These are phyloP conservation scores for Otolemur crassicaudatus DNA, from an alignment of 2,797 vertebrate genomes.

Conservation along the genomic window DNA sequence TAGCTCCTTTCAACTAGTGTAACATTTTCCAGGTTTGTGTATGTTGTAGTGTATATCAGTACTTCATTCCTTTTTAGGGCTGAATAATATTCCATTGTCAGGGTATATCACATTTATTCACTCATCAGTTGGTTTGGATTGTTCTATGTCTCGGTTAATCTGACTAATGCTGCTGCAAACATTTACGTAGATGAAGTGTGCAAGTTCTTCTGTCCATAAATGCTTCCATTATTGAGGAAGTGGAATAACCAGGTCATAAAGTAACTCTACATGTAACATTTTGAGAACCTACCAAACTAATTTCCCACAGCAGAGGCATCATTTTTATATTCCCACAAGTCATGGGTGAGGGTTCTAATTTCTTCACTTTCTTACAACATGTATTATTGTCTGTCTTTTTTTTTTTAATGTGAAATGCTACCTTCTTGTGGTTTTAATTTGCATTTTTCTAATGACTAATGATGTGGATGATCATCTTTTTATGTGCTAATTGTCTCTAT, in stretches of 20 bases:
- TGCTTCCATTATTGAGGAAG: neutral
- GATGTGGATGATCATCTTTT: neutral
- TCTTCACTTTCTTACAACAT: neutral
- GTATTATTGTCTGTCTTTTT: neutral
- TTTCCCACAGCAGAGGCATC: neutral
- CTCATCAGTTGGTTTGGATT: neutral
- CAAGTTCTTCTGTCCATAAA: neutral
- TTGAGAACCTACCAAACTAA: neutral
- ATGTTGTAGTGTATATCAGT: neutral
- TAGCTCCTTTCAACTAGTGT: neutral
- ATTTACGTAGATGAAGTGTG: neutral
- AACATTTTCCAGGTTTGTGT: neutral
- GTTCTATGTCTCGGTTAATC: neutral
- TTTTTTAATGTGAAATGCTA: neutral
- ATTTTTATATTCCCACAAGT: neutral
- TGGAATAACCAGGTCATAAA: neutral
- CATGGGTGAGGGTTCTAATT: neutral
- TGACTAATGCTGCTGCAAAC: neutral
- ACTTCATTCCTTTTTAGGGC: neutral
- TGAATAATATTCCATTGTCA: neutral
- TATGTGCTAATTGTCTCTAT: neutral
- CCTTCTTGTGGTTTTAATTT: neutral
- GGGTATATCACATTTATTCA: neutral
- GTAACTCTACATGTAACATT: neutral
- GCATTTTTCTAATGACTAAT: neutral